Evolutionary conservation across 2,888 invertebrate species (phyloP).

Genomic region (Abscondita cerata): DNA sequence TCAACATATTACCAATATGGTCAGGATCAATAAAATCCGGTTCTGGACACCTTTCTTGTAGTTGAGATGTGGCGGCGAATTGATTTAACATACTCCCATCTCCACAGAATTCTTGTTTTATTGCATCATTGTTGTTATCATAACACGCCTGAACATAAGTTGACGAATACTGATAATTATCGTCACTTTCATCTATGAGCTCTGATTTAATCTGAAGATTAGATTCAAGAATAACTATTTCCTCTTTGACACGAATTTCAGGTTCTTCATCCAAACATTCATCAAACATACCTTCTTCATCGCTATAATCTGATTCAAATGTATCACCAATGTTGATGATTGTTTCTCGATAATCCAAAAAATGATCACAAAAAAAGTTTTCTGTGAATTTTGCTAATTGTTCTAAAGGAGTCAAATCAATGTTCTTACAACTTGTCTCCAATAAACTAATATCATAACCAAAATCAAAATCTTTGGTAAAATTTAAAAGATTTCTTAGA

Average conservation of each 20-base stretch:
- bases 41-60: neutral
- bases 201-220: constrained; percentile 50
- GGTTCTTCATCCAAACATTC: constrained; percentile 18
- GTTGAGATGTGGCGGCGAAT: neutral
- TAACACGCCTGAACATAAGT: constrained; percentile 42
- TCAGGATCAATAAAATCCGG: neutral
- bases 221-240: constrained; percentile 54
- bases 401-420: constrained; percentile 51
- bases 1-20: neutral
- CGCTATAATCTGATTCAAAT: constrained; percentile 22
- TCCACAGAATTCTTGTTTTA: constrained; percentile 14
- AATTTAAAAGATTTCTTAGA: constrained; percentile 52
- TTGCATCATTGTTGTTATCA: constrained; percentile 22
- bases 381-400: constrained; percentile 53
- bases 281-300: constrained; percentile 45
- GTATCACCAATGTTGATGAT: constrained; percentile 41
- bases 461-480: constrained; percentile 55
- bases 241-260: constrained; percentile 41
- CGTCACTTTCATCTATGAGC: constrained; percentile 26
- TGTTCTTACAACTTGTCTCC: constrained; percentile 46
- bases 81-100: neutral
- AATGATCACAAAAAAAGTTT: constrained; percentile 54
- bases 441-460: constrained; percentile 48
- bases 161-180: constrained; percentile 33
- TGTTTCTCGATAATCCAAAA: constrained; percentile 52